Evolutionary conservation across 2,888 invertebrate genomes (phyloP).

Genomic region (Vesta saturnalis): DNA sequence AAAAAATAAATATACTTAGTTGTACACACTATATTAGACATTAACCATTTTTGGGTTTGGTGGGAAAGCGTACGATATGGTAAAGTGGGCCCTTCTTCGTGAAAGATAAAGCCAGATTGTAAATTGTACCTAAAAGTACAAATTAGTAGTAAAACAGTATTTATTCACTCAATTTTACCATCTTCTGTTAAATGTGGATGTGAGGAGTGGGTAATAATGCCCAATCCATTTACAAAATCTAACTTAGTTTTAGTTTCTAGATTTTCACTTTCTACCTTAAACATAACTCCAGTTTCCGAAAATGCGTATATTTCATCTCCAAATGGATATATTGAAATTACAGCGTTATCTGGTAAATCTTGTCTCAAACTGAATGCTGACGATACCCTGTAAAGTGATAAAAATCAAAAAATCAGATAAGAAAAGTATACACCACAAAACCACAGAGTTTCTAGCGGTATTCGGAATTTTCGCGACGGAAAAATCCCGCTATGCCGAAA

Average conservation of each 20-base stretch:
- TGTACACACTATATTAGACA: too few relatives aligned
- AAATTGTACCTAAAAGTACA: slow-evolving; percentile 68
- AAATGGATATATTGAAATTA: slow-evolving; percentile 91
- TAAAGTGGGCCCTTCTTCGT: slow-evolving; percentile 74
- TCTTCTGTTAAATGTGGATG: slow-evolving; percentile 85
- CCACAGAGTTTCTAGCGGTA: too few relatives aligned
- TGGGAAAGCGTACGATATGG: slow-evolving; percentile 75
- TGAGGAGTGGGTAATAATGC: slow-evolving; percentile 65
- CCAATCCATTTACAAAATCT: slow-evolving; percentile 65
- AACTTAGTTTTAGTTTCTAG: slow-evolving; percentile 79
- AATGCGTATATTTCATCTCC: slow-evolving; percentile 89
- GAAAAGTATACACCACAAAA: too few relatives aligned
- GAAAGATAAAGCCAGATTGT: slow-evolving; percentile 84
- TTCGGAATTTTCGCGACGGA: too few relatives aligned
- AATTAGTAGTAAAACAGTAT: neutral
- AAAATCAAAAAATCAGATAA: too few relatives aligned
- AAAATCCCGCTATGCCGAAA: too few relatives aligned
- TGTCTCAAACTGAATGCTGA: neutral
- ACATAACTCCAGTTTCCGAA: slow-evolving; percentile 84
- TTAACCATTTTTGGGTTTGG: neutral
- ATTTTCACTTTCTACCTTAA: slow-evolving; percentile 80
- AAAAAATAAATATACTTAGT: too few relatives aligned
- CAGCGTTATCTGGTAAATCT: slow-evolving; percentile 78
- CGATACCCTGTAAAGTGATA: too few relatives aligned
- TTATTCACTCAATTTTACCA: slow-evolving; percentile 14